Evolutionary conservation across 2,797 vertebrate genomes (phyloP).

Genomic region (Nyctibius grandis): DNA sequence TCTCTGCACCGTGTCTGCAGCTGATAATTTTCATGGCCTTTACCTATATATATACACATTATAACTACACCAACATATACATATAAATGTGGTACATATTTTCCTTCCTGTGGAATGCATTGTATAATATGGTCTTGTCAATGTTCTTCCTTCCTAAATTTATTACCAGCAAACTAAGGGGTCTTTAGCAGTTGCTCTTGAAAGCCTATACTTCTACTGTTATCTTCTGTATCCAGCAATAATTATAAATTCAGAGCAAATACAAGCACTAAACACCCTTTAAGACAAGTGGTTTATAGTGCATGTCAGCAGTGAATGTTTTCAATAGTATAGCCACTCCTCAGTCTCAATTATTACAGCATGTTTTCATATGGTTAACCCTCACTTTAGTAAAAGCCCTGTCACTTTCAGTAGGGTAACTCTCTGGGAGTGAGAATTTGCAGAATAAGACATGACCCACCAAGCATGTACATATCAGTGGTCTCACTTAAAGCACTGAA

Average conservation of each 20-base stretch:
- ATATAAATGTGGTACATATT: background rate
- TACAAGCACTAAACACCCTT: background rate
- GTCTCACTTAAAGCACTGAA: background rate
- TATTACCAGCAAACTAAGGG: background rate
- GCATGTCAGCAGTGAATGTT: background rate
- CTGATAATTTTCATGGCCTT: background rate
- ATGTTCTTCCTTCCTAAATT: background rate
- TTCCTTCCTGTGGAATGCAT: background rate
- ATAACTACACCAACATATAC: background rate
- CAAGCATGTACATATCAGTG: background rate
- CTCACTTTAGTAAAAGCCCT: background rate
- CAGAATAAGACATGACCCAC: background rate
- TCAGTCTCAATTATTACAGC: background rate
- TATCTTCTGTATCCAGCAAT: background rate
- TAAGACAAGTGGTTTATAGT: background rate
- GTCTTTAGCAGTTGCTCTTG: background rate
- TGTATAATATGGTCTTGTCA: background rate
- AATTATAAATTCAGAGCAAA: background rate
- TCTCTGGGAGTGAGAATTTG: background rate
- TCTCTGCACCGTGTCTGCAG: background rate
- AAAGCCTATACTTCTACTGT: background rate
- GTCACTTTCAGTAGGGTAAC: background rate
- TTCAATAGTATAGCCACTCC: background rate
- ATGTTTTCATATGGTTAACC: background rate
- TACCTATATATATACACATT: background rate